phyloP scores from a whole-genome alignment of 2,797 vertebrate genomes.

The Sciurus vulgaris region DNA sequence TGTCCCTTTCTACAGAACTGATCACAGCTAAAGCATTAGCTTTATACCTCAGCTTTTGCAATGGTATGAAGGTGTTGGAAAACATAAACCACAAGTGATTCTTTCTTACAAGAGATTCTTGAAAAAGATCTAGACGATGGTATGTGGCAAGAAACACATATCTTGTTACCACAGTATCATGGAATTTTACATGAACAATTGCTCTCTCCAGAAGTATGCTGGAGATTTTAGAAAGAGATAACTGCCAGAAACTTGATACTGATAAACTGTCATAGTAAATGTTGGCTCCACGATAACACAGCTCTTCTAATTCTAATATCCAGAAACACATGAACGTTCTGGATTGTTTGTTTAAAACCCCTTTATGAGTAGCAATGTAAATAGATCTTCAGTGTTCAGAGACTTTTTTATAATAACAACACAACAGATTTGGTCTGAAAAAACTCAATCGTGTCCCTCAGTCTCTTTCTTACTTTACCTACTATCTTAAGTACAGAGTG shows the following conservation, averaged over 20 bases:
- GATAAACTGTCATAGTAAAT: neutral
- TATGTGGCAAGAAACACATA: constrained; percentile 60
- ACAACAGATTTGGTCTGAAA: neutral
- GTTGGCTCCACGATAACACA: neutral
- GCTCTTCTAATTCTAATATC: constrained; percentile 34
- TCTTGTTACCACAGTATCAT: neutral
- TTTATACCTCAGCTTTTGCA: constrained; percentile 52
- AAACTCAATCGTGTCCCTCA: neutral
- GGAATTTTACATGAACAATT: neutral
- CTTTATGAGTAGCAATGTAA: constrained; percentile 56
- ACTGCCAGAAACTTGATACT: neutral
- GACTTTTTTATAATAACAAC: constrained; percentile 18
- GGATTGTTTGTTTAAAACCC: constrained; percentile 43
- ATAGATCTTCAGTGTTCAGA: neutral
- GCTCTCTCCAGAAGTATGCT: constrained; percentile 52
- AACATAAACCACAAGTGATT: constrained; percentile 12
- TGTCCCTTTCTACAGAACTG: neutral
- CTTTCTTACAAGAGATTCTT: constrained; percentile 53
- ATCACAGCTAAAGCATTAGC: neutral
- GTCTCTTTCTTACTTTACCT: neutral
- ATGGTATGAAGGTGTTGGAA: neutral
- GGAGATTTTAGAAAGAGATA: constrained; percentile 37
- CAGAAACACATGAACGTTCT: constrained; percentile 13
- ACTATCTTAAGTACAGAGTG: neutral
- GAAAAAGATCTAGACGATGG: constrained; percentile 25